Base-by-base conservation (phyloP, 2,113 vertebrate genomes). In the Sorex araneus region DNA sequence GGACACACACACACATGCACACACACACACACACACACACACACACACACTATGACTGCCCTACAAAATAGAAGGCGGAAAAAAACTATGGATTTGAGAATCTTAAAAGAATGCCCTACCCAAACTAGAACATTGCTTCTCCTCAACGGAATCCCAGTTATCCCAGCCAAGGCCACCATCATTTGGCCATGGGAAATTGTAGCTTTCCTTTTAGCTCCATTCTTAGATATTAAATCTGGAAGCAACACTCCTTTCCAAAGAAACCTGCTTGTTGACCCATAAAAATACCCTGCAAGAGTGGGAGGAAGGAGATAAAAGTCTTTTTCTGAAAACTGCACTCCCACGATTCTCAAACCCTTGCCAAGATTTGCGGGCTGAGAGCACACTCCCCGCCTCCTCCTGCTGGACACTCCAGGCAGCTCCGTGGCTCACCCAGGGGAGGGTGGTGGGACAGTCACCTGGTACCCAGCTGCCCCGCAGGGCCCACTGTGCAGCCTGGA, bases 121-220 rank as follows among this genome's bases (percentile, higher is more conserved):
- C 12, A 1, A 25, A 67, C 64, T 60, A 54, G 82, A 36, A 63
- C 76, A 78, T 5, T 73, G 23, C 30, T 45, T 8, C 27, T 67
- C 6, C 13, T 19, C 60, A 92, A 34, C 8, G 23, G 32, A 50
- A 47, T 64, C 28, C 11, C 66, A 28, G 0, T 16, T 30, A 21
- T 40, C 74, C 75, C 0, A 1, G 63, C 57, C 92, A 93, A 32
- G 82, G 54, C 45, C 43, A 8, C 27, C 57, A 21, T 60, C 57
- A 60, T 60, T 60, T 21, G 21, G 57, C n/a, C 10, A 0, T 23
- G 36, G 81, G 69, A 85, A 73, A 43, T 0, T 9, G 1, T 27
- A 3, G 43, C 28, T 23, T 71, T 93, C 60, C 74, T 34, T 91
- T 84, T 81, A 50, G 28, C 67, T 88, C 71, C 40, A 63, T 60